These are phyloP conservation scores for Aphaenogaster floridana DNA, from an alignment of 1,140 invertebrate species.

Conservation along the genomic window DNA sequence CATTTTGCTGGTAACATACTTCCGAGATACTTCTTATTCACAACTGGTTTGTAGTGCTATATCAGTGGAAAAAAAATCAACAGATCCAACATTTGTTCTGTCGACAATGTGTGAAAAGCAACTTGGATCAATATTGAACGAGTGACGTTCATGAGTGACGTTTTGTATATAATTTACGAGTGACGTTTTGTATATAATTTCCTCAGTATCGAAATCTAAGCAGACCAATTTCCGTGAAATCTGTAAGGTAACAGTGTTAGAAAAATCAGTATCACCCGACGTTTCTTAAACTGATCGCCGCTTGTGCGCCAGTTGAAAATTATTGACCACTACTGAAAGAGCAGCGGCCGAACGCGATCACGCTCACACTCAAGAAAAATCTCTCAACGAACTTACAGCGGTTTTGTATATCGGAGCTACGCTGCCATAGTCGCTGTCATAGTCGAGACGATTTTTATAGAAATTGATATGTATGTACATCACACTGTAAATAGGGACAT, in stretches of 20 bases:
- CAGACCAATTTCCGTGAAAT: neutral
- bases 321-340: neutral
- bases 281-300: conserved; percentile 1
- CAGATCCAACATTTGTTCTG: neutral
- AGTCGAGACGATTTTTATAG: conserved; percentile 74
- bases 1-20: conserved; percentile 2
- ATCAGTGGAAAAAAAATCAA: neutral
- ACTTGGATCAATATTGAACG: neutral
- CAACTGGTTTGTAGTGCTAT: neutral
- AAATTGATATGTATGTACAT: conserved; percentile 70
- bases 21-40: neutral
- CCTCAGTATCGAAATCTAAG: neutral
- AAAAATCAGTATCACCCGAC: neutral
- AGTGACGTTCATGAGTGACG: too few relatives aligned
- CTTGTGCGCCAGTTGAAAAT: neutral
- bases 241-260: neutral
- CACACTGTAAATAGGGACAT: conserved; percentile 71
- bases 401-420: conserved; percentile 68
- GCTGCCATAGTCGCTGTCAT: conserved; percentile 31
- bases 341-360: conserved; percentile 2
- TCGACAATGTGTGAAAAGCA: conserved; percentile 25
- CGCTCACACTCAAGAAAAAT: conserved; percentile 22
- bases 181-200: conserved; percentile 29
- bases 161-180: neutral
- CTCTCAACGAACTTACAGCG: conserved; percentile 75